Evolutionary conservation across 2,113 vertebrate genomes (phyloP).

Genomic region (Phocoena sinus): DNA sequence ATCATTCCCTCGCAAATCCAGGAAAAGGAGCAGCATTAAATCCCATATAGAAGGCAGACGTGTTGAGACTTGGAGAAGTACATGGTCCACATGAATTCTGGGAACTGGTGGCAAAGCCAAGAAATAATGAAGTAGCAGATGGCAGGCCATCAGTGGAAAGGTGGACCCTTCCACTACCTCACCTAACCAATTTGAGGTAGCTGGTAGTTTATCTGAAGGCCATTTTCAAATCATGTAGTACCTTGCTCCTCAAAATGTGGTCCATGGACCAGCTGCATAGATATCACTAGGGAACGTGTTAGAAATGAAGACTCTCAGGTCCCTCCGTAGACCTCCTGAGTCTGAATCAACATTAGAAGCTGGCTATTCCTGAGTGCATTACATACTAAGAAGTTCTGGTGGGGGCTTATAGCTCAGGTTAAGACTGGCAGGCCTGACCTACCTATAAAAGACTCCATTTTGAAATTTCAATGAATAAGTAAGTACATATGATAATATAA

Average conservation of each 20-base stretch:
- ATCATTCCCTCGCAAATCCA: background rate
- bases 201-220: conserved; percentile 25
- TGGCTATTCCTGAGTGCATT: background rate
- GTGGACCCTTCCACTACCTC: background rate
- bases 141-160: background rate
- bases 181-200: background rate
- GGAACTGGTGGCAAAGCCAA: background rate
- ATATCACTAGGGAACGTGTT: background rate
- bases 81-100: background rate
- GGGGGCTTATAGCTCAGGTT: background rate
- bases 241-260: background rate
- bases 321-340: background rate
- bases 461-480: background rate
- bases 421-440: background rate
- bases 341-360: background rate
- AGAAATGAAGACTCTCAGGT: background rate
- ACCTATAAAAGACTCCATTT: background rate
- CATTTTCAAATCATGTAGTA: background rate
- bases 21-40: background rate
- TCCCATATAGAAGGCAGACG: background rate
- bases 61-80: background rate
- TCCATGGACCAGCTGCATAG: background rate
- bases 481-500: background rate
- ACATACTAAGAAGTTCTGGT: background rate
- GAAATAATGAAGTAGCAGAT: conserved; percentile 43